Base-by-base conservation (phyloP, 2,888 invertebrate species). In the Cephalotes varians region DNA sequence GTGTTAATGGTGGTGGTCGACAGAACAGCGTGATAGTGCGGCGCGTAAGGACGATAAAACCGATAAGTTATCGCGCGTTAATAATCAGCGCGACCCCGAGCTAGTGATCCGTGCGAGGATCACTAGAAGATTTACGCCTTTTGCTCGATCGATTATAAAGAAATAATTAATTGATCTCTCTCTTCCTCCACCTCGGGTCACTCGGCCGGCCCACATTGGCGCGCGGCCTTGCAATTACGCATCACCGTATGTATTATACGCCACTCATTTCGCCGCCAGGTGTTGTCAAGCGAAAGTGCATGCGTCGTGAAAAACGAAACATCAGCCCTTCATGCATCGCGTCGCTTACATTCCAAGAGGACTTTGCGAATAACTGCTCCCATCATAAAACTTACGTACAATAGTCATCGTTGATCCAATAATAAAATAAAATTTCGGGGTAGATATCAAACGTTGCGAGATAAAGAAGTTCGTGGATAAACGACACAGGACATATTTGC, bases 21-120 rank as follows among this genome's bases (percentile, higher is more conserved):
- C 34, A n/a, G n/a, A 18, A 12, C 21, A 37, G 7, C 40, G 82
- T 49, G 49, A 5, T 83, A 71, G 72, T 49, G 51, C 44, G 7
- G 49, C 65, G 37, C n/a, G 58, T 67, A 49, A 64, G 56, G 44
- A 37, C 37, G 69, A 21, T 54, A 60, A 62, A 71, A 51, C 69
- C 77, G 81, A 87, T 87, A 86, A 87, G 85, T 88, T 85, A 91
- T 89, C 89, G 86, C 77, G 79, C 87, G 85, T 87, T 86, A 87
- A 89, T 91, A 89, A 91, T 87, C 85, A 84, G 65, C 44, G 51
- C 65, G 64, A 62, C 76, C n/a, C 81, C 64, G 72, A 82, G 80
- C 65, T 84, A 85, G 56, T 85, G 87, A 85, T 62, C 82, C 85
- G 88, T 65, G 76, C 82, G 81, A 81, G 85, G 86, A 87, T 85